Percentiles rank a stretch among this genome's conserved stretches.
phyloP scores from a whole-genome alignment of 2,888 invertebrate species.

The Beris morrisii region DNA sequence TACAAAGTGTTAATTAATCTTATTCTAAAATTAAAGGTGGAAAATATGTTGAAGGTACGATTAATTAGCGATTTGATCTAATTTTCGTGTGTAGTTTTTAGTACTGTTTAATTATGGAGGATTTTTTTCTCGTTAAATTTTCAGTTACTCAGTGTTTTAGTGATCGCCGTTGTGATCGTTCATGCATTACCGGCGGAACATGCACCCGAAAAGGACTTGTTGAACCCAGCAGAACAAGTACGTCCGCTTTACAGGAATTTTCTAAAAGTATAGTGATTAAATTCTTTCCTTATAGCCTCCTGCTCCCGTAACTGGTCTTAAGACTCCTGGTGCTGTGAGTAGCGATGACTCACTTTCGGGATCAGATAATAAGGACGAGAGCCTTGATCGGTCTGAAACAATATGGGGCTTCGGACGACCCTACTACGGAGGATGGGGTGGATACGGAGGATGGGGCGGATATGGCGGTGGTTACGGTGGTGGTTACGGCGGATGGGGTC shows the following conservation, averaged over 20 bases:
- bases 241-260: background rate
- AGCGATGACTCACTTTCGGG: constrained; percentile 4
- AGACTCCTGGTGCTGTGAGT: too few relatives aligned
- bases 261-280: too few relatives aligned
- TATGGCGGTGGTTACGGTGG: constrained; percentile 18
- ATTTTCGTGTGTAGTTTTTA: too few relatives aligned
- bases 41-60: constrained; percentile 14
- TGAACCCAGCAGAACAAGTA: background rate
- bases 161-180: background rate
- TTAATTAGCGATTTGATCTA: too few relatives aligned
- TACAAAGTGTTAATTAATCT: constrained; percentile 5
- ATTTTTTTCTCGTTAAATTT: background rate
- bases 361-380: constrained; percentile 11
- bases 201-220: background rate
- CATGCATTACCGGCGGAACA: background rate
- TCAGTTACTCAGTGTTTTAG: constrained; percentile 3
- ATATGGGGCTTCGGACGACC: constrained; percentile 20
- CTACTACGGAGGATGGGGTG: constrained; percentile 1
- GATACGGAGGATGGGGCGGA: background rate
- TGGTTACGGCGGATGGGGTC: constrained; percentile 19
- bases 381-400: constrained; percentile 13
- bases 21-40: background rate
- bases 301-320: too few relatives aligned
- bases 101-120: too few relatives aligned
- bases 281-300: too few relatives aligned